Percentiles rank a stretch among this genome's conserved stretches.
Evolutionary conservation across 2,888 invertebrate species (phyloP).

Genomic region (Drosophila paranaensis): DNA sequence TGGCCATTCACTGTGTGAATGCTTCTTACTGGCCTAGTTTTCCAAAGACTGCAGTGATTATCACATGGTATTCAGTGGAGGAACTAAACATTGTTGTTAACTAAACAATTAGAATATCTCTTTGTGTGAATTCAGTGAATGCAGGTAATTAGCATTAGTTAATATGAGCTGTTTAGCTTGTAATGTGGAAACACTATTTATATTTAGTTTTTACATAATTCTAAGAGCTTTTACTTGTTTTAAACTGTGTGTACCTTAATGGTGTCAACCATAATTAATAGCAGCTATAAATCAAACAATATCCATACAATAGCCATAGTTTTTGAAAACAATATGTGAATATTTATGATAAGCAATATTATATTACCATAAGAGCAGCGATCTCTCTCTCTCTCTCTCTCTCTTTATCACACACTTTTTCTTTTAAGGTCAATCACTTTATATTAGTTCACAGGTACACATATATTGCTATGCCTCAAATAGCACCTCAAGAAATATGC

Average conservation of each 20-base stretch:
- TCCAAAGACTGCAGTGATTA: slow-evolving; percentile 5
- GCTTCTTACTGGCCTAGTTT: slow-evolving; percentile 28
- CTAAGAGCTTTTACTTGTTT: slow-evolving; percentile 3
- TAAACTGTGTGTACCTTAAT: neutral
- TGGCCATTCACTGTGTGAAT: slow-evolving; percentile 41
- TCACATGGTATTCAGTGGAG: neutral
- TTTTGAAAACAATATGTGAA: neutral
- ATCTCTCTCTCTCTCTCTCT: neutral
- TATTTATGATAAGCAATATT: neutral
- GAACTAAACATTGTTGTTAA: neutral
- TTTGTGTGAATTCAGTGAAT: neutral
- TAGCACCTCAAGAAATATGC: neutral
- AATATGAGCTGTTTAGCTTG: neutral
- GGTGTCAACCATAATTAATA: neutral
- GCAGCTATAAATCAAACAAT: neutral
- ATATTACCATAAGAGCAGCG: slow-evolving; percentile 1
- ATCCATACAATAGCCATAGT: neutral
- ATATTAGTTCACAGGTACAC: neutral
- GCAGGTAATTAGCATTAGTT: neutral
- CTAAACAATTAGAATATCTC: neutral
- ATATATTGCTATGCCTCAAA: neutral
- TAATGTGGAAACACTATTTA: no score
- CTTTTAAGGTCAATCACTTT: no score
- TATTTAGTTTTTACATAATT: neutral
- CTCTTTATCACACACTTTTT: no score